phyloP scores from a whole-genome alignment of 2,797 vertebrate species.

The Gymnodraco acuticeps region DNA sequence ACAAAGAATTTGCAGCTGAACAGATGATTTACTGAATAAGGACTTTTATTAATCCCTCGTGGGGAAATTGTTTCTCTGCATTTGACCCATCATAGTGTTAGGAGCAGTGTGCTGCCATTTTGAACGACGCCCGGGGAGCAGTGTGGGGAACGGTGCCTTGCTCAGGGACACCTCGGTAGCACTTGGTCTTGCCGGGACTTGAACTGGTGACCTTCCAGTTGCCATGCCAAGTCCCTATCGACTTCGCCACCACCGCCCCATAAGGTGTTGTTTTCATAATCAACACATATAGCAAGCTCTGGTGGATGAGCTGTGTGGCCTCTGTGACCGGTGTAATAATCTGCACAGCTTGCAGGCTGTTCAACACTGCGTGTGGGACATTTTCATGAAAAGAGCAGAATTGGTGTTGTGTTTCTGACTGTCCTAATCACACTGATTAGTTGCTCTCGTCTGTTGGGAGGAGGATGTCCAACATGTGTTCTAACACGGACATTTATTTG shows the following conservation, averaged over 20 bases:
- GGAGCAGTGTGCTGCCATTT: too few species aligned
- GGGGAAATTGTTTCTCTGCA: too few species aligned
- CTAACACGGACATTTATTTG: slow-evolving; percentile 61
- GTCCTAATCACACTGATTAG: slow-evolving; percentile 32
- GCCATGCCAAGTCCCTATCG: too few species aligned
- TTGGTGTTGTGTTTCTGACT: slow-evolving; percentile 2
- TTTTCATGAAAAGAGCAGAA: not conserved
- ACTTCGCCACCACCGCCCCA: too few species aligned
- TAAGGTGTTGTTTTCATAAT: slow-evolving; percentile 6
- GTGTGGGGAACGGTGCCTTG: too few species aligned
- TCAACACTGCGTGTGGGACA: slow-evolving; percentile 4
- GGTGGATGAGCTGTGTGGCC: not conserved
- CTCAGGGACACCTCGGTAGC: too few species aligned
- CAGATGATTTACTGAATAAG: not conserved
- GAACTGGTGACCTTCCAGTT: too few species aligned
- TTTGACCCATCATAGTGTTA: too few species aligned
- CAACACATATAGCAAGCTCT: not conserved
- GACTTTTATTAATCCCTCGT: too few species aligned
- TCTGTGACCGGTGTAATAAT: slow-evolving; percentile 2
- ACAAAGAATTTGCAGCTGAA: not conserved
- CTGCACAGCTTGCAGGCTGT: not conserved
- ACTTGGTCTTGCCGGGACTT: too few species aligned
- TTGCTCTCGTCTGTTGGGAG: slow-evolving; percentile 18
- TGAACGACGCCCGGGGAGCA: too few species aligned
- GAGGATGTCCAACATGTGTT: slow-evolving; percentile 18